These are phyloP conservation scores for Gadus chalcogrammus DNA, from an alignment of 2,113 vertebrate genomes.

Conservation along the genomic window DNA sequence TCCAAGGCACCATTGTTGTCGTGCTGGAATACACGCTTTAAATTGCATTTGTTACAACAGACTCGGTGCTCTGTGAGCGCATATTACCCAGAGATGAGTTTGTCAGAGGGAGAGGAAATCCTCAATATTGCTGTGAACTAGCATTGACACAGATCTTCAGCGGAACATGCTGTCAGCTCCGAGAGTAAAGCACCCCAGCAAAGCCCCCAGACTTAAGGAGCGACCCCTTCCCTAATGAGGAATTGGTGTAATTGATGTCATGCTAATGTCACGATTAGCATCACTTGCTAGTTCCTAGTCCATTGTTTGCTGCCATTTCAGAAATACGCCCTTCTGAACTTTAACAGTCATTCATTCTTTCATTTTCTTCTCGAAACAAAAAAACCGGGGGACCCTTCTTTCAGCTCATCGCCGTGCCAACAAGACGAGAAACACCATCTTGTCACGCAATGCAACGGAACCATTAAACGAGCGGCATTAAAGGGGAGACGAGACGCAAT, in stretches of 20 bases:
- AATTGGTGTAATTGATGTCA: conserved; percentile 71
- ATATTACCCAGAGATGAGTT: conserved; percentile 36
- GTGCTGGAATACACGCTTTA: conserved; percentile 32
- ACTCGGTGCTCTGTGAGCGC: conserved; percentile 36
- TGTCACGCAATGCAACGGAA: conserved; percentile 96
- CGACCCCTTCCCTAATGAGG: conserved; percentile 58
- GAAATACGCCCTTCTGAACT: conserved; percentile 70
- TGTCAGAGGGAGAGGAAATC: conserved; percentile 62
- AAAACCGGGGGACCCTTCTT: conserved; percentile 54
- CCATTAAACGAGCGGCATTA: conserved; percentile 97
- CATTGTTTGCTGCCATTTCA: conserved; percentile 71
- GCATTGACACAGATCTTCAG: conserved; percentile 64
- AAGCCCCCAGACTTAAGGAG: conserved; percentile 45
- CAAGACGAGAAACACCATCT: conserved; percentile 68
- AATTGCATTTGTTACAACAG: conserved; percentile 60
- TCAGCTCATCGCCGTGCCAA: conserved; percentile 56
- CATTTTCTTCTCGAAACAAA: conserved; percentile 73
- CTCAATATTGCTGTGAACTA: conserved; percentile 42
- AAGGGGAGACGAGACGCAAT: conserved; percentile 98
- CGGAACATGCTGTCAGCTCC: conserved; percentile 52
- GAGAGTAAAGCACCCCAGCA: conserved; percentile 48
- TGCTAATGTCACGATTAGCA: conserved; percentile 59
- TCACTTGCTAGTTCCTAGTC: conserved; percentile 66
- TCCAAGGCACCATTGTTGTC: conserved; percentile 45
- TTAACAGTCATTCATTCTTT: conserved; percentile 71